Evolutionary conservation across 2,113 vertebrate genomes (phyloP), one percentile per base, ranked within the genome.

Genomic region (Phalacrocorax brasilianus): DNA sequence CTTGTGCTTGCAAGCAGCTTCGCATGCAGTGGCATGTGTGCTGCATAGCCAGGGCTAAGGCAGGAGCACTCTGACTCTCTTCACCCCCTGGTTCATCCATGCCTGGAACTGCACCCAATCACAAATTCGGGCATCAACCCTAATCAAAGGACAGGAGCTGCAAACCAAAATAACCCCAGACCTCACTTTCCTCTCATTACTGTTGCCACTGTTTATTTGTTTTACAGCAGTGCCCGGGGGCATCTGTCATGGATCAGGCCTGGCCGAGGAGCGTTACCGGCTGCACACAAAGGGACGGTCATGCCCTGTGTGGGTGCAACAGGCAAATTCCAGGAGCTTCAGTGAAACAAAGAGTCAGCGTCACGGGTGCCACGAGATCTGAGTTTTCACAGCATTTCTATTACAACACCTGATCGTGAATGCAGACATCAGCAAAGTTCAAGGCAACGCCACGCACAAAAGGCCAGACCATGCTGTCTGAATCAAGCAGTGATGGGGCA

Each of bases 31-130:
- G 10, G 42, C 38, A 14, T 3, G 19, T 33, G n/a, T 71, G 22
- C 50, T 70, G 19, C 42, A 15, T 6, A 59, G 63, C 35, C 78
- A 70, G 55, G 62, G 12, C 24, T 76, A 15, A 62, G 12, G 5
- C 11, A n/a, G 28, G 15, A 70, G 35, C 23, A 14, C 52, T 70
- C 32, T 22, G n/a, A 17, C 26, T 50, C 42, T 28, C 42, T 70
- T 83, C 58, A 26, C 28, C 17, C 32, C 23, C 4, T 0, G 0
- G 2, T 47, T 61, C 18, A 15, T 65, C 62, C 19, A 0, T 24
- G 33, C 71, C 91, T 76, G 40, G 33, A 23, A 14, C 77, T 59
- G 50, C 65, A 45, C 44, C 44, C 44, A 45, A 45, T 45, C 44
- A 45, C 44, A 45, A 45, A 45, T 45, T 45, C 17, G 17, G 62